Evolutionary conservation across 1,140 invertebrate species (phyloP).

Genomic region (Hermatobates lingyangjiaoensis): DNA sequence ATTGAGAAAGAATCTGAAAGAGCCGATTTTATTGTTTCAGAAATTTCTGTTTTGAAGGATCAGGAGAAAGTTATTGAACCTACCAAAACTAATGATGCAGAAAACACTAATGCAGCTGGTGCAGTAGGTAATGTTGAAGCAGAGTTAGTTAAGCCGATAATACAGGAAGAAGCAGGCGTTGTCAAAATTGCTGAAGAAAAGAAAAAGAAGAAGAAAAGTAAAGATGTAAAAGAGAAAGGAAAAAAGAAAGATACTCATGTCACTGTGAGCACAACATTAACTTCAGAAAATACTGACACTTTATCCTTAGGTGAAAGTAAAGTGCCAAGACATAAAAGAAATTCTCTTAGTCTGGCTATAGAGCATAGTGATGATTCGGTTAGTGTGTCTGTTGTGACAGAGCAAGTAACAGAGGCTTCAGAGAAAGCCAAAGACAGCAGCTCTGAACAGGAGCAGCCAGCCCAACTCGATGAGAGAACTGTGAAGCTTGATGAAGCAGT

Average conservation of each 20-base stretch:
- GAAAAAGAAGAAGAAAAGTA: slow-evolving; percentile 3
- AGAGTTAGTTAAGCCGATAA: neutral
- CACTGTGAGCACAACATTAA: neutral
- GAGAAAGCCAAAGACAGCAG: no score
- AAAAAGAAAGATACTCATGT: neutral
- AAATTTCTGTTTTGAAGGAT: no score
- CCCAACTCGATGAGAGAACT: no score
- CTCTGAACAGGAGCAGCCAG: no score
- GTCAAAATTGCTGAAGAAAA: neutral
- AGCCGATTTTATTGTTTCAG: no score
- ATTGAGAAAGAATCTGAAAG: no score
- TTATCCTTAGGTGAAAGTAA: neutral
- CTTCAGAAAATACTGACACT: neutral
- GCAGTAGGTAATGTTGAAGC: neutral
- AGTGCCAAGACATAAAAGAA: neutral
- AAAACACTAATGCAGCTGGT: neutral
- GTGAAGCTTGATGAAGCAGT: no score
- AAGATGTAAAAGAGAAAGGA: neutral
- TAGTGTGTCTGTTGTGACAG: neutral
- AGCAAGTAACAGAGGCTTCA: no score
- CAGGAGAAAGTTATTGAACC: no score
- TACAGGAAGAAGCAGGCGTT: neutral
- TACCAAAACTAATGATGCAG: neutral
- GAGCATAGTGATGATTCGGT: neutral
- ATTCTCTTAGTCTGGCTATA: neutral